Evolutionary conservation across 2,888 invertebrate genomes (phyloP).

Genomic region (Unio delphinus): DNA sequence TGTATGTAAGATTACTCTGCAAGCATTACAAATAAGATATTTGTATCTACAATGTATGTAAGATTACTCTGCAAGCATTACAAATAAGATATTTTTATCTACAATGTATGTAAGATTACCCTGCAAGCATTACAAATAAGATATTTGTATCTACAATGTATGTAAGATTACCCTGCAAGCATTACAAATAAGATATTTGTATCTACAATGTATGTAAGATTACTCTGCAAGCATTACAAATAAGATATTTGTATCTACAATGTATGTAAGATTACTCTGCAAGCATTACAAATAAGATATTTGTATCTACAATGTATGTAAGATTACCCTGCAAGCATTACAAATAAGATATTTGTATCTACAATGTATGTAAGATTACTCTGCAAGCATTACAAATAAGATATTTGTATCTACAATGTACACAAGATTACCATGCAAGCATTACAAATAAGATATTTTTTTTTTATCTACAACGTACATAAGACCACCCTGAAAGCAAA

Average conservation of each 20-base stretch:
- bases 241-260: background rate
- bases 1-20: constrained; percentile 37
- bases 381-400: no score
- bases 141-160: no score
- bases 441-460: background rate
- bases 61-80: background rate
- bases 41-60: no score
- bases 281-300: no score
- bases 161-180: background rate
- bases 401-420: constrained; percentile 10
- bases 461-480: no score
- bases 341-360: background rate
- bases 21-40: constrained; percentile 2
- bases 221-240: constrained; percentile 22
- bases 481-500: background rate
- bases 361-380: background rate
- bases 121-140: constrained; percentile 17
- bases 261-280: background rate
- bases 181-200: no score
- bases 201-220: constrained; percentile 21
- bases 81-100: no score
- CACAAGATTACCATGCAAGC: constrained; percentile 29
- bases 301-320: constrained; percentile 12
- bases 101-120: constrained; percentile 27
- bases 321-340: constrained; percentile 28